Evolutionary conservation across 2,113 vertebrate species (phyloP), one percentile per base, ranked within the genome.

Genomic region (Mungos mungo): DNA sequence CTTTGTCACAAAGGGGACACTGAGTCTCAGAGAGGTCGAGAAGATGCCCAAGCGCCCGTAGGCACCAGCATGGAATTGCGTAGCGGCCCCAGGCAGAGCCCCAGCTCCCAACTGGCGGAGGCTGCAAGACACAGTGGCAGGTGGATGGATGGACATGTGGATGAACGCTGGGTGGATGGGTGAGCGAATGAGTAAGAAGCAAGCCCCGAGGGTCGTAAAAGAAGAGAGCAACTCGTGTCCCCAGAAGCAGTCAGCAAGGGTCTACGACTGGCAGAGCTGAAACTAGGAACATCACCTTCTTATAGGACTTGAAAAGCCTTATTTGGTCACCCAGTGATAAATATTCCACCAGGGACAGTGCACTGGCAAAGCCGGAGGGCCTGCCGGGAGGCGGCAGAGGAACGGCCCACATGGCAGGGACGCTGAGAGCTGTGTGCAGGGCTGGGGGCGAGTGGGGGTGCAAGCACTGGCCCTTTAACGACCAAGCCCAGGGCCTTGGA

Each of bases 381-480:
- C 7, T 41, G 25, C 18, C 0, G 0, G 14, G 11, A 11, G 3
- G 50, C 4, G 54, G 65, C 47, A 16, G 57, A 71, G 27, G 50
- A 41, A 3, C 21, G 3, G n/a, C 14, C 11, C 35, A 0, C 0
- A 0, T 10, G 7, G 1, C 7, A 1, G 41, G 29, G 38, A 41
- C 0, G 7, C 60, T 7, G 14, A 0, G 52, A 31, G 80, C 19
- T 18, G n/a, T 21, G 10, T 1, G 0, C 19, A 12, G 50, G 16
- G 60, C 23, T 18, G 60, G 60, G 38, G 23, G 14, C 14, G 14
- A 6, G 7, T 4, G 27, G 27, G 65, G 31, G 31, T 65, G 14
- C 29, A 7, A 33, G 47, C 50, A 18, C 92, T 13, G 23, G 83
- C 72, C 79, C 79, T 74, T 96, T 83, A 79, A 69, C 0, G 3